These are phyloP conservation scores for Eumacrocentrus americanus DNA, from an alignment of 2,888 invertebrate species.

Conservation along the genomic window DNA sequence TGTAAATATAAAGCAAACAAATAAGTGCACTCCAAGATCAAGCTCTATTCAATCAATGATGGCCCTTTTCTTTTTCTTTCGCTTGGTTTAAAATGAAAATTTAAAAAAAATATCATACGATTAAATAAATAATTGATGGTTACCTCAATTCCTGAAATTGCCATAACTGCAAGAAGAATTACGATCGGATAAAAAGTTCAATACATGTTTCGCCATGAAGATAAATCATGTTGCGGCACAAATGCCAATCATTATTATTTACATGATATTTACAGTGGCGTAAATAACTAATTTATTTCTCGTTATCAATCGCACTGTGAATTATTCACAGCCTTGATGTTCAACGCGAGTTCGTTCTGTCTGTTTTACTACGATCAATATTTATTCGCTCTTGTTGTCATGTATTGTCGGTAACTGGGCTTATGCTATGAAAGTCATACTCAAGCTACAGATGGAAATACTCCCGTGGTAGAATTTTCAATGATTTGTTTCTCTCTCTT, in stretches of 20 bases:
- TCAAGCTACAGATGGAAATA: background rate
- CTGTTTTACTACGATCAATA: background rate
- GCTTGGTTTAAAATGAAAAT: too few relatives aligned
- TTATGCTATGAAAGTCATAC: background rate
- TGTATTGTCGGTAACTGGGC: background rate
- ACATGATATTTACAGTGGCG: constrained; percentile 45
- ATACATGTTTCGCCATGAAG: constrained; percentile 29
- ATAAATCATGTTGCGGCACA: constrained; percentile 31
- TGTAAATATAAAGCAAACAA: background rate
- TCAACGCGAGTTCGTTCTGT: background rate
- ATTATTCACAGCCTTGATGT: background rate
- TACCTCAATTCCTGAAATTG: too few relatives aligned
- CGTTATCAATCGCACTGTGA: constrained; percentile 4
- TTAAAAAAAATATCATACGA: too few relatives aligned
- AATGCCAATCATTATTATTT: constrained; percentile 41
- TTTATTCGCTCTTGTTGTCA: background rate
- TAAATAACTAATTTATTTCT: constrained; percentile 32
- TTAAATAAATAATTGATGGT: too few relatives aligned
- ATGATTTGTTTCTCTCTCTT: background rate
- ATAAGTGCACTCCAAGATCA: background rate
- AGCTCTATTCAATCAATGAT: too few relatives aligned
- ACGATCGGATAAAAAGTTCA: constrained; percentile 6
- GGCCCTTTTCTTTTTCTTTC: too few relatives aligned
- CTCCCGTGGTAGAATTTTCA: background rate
- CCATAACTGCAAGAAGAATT: too few relatives aligned